Evolutionary conservation across 2,113 vertebrate genomes (phyloP).

Genomic region (Menidia beryllina): DNA sequence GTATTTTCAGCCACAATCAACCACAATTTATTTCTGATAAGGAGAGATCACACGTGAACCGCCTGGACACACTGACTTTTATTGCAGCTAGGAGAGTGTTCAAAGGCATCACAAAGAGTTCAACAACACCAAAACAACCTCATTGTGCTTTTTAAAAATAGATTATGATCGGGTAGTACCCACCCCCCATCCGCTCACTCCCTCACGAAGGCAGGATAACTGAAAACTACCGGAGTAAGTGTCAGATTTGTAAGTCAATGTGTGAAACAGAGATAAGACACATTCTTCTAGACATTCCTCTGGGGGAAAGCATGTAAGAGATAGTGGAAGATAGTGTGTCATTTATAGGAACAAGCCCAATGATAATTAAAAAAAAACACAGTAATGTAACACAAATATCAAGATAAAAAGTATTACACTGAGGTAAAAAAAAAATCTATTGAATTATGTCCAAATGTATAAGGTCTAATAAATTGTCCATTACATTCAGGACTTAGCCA

Average conservation of each 20-base stretch:
- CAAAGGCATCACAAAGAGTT: conserved; percentile 8
- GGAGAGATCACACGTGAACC: conserved; percentile 41
- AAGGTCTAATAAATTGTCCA: too few relatives aligned
- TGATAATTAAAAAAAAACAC: background rate
- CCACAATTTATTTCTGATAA: conserved; percentile 53
- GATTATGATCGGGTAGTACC: background rate
- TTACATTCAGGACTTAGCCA: too few relatives aligned
- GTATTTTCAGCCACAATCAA: conserved; percentile 38
- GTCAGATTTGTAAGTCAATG: conserved; percentile 32
- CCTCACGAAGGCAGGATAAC: too few relatives aligned
- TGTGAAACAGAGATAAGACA: conserved; percentile 55
- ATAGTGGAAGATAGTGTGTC: conserved; percentile 4
- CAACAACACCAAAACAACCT: conserved; percentile 26
- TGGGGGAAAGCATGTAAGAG: conserved; percentile 50
- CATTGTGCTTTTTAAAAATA: conserved; percentile 31
- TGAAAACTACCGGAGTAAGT: background rate
- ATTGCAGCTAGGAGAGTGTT: conserved; percentile 39
- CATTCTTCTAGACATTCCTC: conserved; percentile 52
- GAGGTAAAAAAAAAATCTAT: too few relatives aligned
- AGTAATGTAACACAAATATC: background rate
- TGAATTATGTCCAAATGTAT: too few relatives aligned
- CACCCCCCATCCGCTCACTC: too few relatives aligned
- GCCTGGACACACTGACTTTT: conserved; percentile 24
- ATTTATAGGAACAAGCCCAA: background rate
- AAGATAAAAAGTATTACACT: too few relatives aligned